Conservation (phyloP, 2,888 invertebrate genomes). For the Phoronis australis region DNA sequence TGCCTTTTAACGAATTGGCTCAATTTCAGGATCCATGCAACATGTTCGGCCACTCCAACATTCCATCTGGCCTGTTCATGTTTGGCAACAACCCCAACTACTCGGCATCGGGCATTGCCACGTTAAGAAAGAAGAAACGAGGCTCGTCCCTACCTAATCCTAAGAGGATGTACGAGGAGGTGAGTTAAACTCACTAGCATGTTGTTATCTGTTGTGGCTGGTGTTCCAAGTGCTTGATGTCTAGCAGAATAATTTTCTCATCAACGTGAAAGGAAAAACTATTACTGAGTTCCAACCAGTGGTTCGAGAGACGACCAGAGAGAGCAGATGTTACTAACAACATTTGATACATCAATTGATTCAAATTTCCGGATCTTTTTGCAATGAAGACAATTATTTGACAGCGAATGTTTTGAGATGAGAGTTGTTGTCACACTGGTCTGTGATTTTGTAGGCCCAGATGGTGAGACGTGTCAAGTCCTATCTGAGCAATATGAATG, state of each 20-base stretch:
- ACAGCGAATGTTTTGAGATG: background rate
- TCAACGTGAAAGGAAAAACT: too few relatives aligned
- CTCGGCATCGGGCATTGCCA: constrained; percentile 39
- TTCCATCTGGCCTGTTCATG: constrained; percentile 10
- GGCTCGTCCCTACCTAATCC: constrained; percentile 75
- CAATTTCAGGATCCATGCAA: constrained; percentile 5
- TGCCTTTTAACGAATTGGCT: constrained; percentile 72
- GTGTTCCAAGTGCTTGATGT: too few relatives aligned
- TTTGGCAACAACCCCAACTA: background rate
- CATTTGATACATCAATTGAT: too few relatives aligned
- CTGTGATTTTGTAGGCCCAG: constrained; percentile 62
- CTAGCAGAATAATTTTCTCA: too few relatives aligned
- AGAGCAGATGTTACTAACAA: too few relatives aligned
- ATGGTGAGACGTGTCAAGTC: constrained; percentile 97
- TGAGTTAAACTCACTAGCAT: too few relatives aligned
- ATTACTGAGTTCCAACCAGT: too few relatives aligned
- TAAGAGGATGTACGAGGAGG: constrained; percentile 97
- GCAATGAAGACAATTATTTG: too few relatives aligned
- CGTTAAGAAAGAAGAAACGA: constrained; percentile 58
- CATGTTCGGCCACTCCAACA: constrained; percentile 9
- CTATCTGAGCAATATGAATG: constrained; percentile 86
- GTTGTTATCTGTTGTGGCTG: too few relatives aligned
- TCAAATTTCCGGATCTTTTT: too few relatives aligned
- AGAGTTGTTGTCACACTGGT: background rate
- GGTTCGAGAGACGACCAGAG: too few relatives aligned